phyloP scores from a whole-genome alignment of 1,140 invertebrate genomes.

The Drosophila mojavensis region DNA sequence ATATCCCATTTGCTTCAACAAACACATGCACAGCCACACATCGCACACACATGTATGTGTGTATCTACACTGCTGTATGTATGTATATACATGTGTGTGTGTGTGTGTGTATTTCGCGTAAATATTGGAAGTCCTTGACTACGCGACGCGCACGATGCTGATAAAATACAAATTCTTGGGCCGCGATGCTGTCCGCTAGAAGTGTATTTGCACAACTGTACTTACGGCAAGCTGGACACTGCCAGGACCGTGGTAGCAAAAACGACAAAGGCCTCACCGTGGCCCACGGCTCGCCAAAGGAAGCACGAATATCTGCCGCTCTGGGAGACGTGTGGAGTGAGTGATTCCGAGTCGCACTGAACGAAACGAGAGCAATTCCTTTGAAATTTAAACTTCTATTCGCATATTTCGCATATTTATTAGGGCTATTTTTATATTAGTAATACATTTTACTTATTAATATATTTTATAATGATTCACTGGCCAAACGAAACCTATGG shows the following conservation, averaged over 20 bases:
- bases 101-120: slow-evolving; percentile 75
- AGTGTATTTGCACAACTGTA: slow-evolving; percentile 82
- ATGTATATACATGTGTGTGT: slow-evolving; percentile 5
- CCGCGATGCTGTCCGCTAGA: slow-evolving; percentile 76
- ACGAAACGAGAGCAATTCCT: slow-evolving; percentile 4
- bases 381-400: background rate
- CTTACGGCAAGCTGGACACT: slow-evolving; percentile 73
- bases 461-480: too few relatives aligned
- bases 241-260: slow-evolving; percentile 46
- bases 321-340: slow-evolving; percentile 54
- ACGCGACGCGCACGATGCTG: slow-evolving; percentile 80
- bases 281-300: slow-evolving; percentile 68
- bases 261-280: slow-evolving; percentile 63
- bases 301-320: slow-evolving; percentile 69
- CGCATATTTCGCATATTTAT: too few relatives aligned
- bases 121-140: slow-evolving; percentile 83
- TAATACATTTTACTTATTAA: too few relatives aligned
- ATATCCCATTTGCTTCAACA: slow-evolving; percentile 81
- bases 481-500: too few relatives aligned
- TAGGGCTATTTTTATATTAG: too few relatives aligned
- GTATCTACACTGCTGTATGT: slow-evolving; percentile 10
- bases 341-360: slow-evolving; percentile 50
- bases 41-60: slow-evolving; percentile 20
- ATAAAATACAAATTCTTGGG: slow-evolving; percentile 83
- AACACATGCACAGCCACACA: slow-evolving; percentile 48